These are phyloP conservation scores for Cladorhizidae sp. DNA, from an alignment of 37 sponge, comb jelly and placozoan genomes.

Conservation along the genomic window DNA sequence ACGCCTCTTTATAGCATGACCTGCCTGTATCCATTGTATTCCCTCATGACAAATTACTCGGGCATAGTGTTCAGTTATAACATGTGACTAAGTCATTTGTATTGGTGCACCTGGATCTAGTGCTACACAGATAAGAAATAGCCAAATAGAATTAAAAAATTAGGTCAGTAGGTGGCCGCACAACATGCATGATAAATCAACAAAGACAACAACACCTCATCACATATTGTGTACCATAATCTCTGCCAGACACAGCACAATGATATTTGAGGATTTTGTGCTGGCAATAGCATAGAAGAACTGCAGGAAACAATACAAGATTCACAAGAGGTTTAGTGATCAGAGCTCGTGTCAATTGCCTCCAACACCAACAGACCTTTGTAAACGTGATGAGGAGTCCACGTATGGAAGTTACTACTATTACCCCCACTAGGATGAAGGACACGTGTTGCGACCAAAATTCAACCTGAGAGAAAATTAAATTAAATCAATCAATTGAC, in stretches of 20 bases:
- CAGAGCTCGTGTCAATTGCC: background rate
- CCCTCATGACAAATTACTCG: too few species aligned
- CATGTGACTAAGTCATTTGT: too few species aligned
- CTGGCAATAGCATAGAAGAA: slow-evolving; percentile 98
- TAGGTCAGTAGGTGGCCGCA: too few species aligned
- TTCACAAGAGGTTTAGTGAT: background rate
- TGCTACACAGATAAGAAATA: too few species aligned
- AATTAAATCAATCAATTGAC: too few species aligned
- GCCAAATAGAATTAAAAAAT: too few species aligned
- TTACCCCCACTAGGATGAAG: slow-evolving; percentile 94
- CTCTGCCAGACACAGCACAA: slow-evolving; percentile 96
- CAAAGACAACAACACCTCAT: background rate
- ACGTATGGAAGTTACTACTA: slow-evolving; percentile 92
- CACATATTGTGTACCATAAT: slow-evolving; percentile 77
- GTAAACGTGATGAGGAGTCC: slow-evolving; percentile 95
- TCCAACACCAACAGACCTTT: too few species aligned
- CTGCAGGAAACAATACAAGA: slow-evolving; percentile 17
- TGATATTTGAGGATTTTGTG: slow-evolving; percentile 87
- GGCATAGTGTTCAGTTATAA: too few species aligned
- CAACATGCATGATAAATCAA: too few species aligned
- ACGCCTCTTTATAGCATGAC: too few species aligned
- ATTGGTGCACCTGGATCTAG: too few species aligned
- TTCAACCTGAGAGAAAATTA: slow-evolving; percentile 60
- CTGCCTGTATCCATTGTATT: too few species aligned
- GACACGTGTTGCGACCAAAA: slow-evolving; percentile 97